Evolutionary conservation across 2,113 vertebrate genomes (phyloP).

Genomic region (Passer montanus): DNA sequence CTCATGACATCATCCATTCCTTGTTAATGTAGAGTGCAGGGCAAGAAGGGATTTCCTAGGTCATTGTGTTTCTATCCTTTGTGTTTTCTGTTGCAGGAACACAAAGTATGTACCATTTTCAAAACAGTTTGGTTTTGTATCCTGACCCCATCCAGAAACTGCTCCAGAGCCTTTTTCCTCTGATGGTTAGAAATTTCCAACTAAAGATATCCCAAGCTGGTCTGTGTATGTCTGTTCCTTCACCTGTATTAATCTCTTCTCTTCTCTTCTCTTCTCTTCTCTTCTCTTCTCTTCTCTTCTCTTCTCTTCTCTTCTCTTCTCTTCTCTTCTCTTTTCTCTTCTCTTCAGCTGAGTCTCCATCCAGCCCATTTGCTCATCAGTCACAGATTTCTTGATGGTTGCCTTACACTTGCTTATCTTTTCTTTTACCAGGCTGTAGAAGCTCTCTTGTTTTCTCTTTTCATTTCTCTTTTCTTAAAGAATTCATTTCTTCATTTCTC

Average conservation of each 20-base stretch:
- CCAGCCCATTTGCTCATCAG: background rate
- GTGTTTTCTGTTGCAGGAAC: background rate
- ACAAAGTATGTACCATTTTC: background rate
- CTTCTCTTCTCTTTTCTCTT: background rate
- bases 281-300: background rate
- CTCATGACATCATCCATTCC: fast-evolving
- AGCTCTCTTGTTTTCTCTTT: too few species aligned
- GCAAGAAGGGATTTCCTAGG: background rate
- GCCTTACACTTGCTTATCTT: background rate
- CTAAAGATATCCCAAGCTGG: background rate
- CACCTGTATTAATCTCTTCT: background rate
- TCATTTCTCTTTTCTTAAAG: too few species aligned
- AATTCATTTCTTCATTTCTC: background rate
- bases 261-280: background rate
- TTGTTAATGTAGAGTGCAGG: fast-evolving
- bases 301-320: background rate
- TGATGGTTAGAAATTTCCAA: background rate
- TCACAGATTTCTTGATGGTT: background rate
- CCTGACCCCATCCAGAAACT: background rate
- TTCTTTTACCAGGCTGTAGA: background rate
- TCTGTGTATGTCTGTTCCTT: background rate
- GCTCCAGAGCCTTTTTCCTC: background rate
- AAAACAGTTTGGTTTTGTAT: background rate
- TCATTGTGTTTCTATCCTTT: background rate
- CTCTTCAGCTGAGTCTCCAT: background rate